Conservation (phyloP, 1,140 invertebrate genomes). For the Cryptotermes secundus region DNA sequence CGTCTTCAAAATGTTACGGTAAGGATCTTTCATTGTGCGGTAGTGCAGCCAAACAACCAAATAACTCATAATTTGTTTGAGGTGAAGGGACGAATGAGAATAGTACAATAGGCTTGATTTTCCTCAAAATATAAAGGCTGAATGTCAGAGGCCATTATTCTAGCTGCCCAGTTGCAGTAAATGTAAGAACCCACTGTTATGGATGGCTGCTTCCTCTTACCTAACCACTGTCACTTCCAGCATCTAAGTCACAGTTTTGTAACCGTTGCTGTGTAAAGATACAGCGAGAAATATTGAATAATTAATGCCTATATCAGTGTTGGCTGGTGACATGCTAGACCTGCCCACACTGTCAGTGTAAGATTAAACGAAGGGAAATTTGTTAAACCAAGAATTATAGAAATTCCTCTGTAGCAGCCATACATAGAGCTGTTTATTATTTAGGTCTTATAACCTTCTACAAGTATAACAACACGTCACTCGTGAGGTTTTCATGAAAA, state of each 20-base stretch:
- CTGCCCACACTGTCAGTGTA: background rate
- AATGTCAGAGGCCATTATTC: background rate
- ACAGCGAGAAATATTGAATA: background rate
- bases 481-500: background rate
- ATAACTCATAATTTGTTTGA: too few relatives aligned
- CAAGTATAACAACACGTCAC: background rate
- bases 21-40: too few relatives aligned
- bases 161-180: background rate
- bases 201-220: background rate
- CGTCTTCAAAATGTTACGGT: too few relatives aligned
- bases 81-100: too few relatives aligned
- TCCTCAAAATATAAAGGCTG: too few relatives aligned
- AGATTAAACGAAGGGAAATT: background rate
- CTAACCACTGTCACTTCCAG: background rate
- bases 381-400: background rate
- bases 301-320: conserved; percentile 13
- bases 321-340: background rate
- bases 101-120: too few relatives aligned
- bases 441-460: background rate
- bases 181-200: background rate
- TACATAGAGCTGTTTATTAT: background rate
- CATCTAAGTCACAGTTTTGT: background rate
- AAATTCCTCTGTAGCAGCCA: background rate
- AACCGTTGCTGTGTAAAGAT: background rate
- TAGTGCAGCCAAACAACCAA: too few relatives aligned